These are phyloP conservation scores for Echeneis naucrates DNA, from an alignment of 2,797 vertebrate genomes.

Conservation along the genomic window DNA sequence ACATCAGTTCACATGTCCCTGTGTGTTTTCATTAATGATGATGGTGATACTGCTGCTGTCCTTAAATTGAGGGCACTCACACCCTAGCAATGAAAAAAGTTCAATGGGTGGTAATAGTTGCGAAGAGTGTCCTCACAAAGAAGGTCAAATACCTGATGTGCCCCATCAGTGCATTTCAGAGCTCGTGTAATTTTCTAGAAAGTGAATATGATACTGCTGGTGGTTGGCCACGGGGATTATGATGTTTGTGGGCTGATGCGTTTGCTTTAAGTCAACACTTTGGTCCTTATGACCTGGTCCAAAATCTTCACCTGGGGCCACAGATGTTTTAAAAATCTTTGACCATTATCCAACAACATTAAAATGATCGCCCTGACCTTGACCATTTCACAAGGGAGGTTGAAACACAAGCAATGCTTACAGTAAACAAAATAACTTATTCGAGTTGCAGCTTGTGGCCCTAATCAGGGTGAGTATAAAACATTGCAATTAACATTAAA, in stretches of 20 bases:
- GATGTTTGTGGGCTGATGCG: not conserved
- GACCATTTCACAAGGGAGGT: too few species aligned
- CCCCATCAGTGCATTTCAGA: not conserved
- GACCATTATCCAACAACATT: too few species aligned
- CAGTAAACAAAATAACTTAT: too few species aligned
- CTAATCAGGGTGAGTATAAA: too few species aligned
- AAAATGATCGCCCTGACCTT: too few species aligned
- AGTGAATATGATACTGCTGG: not conserved
- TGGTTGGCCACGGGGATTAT: not conserved
- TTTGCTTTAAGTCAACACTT: not conserved
- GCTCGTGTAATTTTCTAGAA: not conserved
- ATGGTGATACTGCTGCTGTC: slow-evolving; percentile 27
- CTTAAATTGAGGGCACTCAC: slow-evolving; percentile 41
- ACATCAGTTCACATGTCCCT: slow-evolving; percentile 39
- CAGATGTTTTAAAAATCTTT: too few species aligned
- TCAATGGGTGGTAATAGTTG: not conserved
- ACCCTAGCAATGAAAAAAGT: not conserved
- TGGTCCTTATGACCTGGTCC: too few species aligned
- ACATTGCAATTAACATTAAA: too few species aligned
- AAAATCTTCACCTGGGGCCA: too few species aligned
- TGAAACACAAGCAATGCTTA: too few species aligned
- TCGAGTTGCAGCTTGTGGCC: too few species aligned
- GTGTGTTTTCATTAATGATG: slow-evolving; percentile 24
- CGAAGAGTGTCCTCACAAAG: slow-evolving; percentile 21
- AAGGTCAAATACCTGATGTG: slow-evolving; percentile 19